A percentile compares a stretch with the other conserved stretches of the same genome.
Evolutionary conservation across 2,888 invertebrate species (phyloP).

Genomic region (Pasiphila rectangulata): DNA sequence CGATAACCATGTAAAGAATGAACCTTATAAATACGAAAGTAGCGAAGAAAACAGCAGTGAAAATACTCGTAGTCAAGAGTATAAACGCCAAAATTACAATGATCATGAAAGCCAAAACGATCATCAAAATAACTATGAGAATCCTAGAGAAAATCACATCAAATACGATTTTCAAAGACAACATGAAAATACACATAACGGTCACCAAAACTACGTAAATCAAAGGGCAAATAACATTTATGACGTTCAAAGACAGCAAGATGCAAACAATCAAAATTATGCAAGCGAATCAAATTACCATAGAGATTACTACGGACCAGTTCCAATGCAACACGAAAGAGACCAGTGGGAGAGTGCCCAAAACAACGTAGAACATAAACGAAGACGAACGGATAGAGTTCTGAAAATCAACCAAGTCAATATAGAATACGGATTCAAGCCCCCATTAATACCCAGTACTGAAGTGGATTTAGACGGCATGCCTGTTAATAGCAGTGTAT

Average conservation of each 20-base stretch:
- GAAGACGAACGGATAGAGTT: conserved; percentile 80
- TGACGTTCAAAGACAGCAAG: neutral
- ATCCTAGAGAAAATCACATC: neutral
- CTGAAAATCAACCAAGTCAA: conserved; percentile 74
- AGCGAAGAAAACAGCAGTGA: conserved; percentile 22
- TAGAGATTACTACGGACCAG: conserved; percentile 64
- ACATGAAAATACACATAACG: no score
- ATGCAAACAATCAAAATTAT: conserved; percentile 29
- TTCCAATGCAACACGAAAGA: conserved; percentile 60
- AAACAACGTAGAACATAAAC: conserved; percentile 61
- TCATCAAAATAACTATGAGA: conserved; percentile 1
- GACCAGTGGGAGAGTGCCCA: conserved; percentile 42
- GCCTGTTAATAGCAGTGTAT: conserved; percentile 71
- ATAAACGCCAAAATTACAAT: conserved; percentile 13
- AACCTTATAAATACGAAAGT: conserved; percentile 10
- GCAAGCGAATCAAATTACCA: conserved; percentile 4
- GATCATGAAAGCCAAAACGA: conserved; percentile 34
- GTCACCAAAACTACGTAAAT: neutral
- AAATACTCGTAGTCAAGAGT: neutral
- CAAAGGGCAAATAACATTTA: no score
- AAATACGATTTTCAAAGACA: no score
- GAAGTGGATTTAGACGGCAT: conserved; percentile 88
- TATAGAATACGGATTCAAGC: conserved; percentile 91
- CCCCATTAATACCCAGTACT: conserved; percentile 89
- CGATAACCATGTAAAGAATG: conserved; percentile 32